These are phyloP conservation scores for Carcinoscorpius rotundicauda DNA, from an alignment of 1,140 invertebrate genomes.

Conservation along the genomic window DNA sequence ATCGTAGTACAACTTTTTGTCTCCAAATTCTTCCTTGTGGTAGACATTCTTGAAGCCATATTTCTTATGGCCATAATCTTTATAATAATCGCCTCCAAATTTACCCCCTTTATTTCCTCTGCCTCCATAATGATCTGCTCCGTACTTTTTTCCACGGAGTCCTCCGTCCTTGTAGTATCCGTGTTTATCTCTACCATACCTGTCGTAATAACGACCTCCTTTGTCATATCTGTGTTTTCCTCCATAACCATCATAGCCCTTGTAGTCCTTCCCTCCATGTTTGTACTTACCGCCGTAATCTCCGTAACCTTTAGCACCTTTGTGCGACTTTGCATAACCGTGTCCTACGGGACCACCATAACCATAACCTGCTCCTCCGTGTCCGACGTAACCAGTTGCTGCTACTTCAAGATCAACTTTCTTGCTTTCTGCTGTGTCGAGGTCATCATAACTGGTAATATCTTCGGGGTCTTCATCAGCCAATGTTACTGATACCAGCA, in stretches of 20 bases:
- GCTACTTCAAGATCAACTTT: no score
- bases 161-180: neutral
- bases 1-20: constrained; percentile 21
- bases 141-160: constrained; percentile 7
- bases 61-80: constrained; percentile 4
- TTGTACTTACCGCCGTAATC: neutral
- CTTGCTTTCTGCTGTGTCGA: no score
- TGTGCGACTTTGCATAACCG: no score
- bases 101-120: constrained; percentile 10
- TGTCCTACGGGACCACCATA: no score
- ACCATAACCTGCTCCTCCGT: no score
- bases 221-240: neutral
- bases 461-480: no score
- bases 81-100: neutral
- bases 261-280: neutral
- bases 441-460: no score
- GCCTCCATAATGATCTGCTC: constrained; percentile 5
- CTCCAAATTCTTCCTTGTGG: constrained; percentile 21
- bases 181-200: constrained; percentile 1
- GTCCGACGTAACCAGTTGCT: no score
- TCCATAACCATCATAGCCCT: neutral
- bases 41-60: constrained; percentile 21
- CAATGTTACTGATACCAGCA: no score
- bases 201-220: neutral
- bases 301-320: no score